Evolutionary conservation across 2,888 invertebrate species (phyloP).

Genomic region (Apamea monoglypha): DNA sequence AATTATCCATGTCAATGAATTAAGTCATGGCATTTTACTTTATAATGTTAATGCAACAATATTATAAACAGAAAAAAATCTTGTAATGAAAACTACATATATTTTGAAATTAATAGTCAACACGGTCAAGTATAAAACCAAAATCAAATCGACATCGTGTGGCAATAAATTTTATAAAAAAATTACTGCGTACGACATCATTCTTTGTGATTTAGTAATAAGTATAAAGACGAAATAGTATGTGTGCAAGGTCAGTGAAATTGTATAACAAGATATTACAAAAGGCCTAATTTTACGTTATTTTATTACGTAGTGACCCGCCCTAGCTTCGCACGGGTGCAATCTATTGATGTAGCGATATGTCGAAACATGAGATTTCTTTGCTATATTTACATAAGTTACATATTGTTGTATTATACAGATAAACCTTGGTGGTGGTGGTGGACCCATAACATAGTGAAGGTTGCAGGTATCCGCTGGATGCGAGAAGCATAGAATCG

Average conservation of each 20-base stretch:
- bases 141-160: constrained; percentile 2
- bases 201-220: constrained; percentile 71
- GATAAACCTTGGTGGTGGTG: too few relatives aligned
- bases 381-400: too few relatives aligned
- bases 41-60: constrained; percentile 14
- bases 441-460: too few relatives aligned
- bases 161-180: not conserved
- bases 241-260: constrained; percentile 76
- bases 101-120: not conserved
- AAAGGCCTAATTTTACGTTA: not conserved
- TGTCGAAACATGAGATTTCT: too few relatives aligned
- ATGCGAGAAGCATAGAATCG: too few relatives aligned
- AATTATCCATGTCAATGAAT: constrained; percentile 41
- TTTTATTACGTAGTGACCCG: not conserved
- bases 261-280: constrained; percentile 55
- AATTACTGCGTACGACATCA: constrained; percentile 11
- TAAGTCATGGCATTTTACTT: constrained; percentile 23
- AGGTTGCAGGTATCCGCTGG: too few relatives aligned
- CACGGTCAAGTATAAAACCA: not conserved
- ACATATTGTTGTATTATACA: too few relatives aligned
- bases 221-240: constrained; percentile 76
- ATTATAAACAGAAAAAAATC: not conserved
- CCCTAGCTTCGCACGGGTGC: too few relatives aligned
- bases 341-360: too few relatives aligned
- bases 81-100: not conserved